A percentile compares a stretch with the other conserved stretches of the same genome.
Evolutionary conservation across 2,797 vertebrate species (phyloP).

Genomic region (Podarcis lilfordi): DNA sequence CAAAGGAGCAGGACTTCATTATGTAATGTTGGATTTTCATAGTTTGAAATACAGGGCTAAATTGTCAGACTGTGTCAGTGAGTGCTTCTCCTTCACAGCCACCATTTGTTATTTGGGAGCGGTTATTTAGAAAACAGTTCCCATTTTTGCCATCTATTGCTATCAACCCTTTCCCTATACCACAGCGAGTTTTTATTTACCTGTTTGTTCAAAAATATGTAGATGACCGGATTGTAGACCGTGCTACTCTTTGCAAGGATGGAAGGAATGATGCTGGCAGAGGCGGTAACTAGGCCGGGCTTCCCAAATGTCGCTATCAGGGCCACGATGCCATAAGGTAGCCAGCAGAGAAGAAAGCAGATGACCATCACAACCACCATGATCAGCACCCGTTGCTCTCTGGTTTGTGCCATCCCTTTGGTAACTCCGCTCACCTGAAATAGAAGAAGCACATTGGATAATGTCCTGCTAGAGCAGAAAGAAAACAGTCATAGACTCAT

Average conservation of each 20-base stretch:
- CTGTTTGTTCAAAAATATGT: conserved; percentile 88
- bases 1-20: not conserved
- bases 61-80: not conserved
- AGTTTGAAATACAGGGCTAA: not conserved
- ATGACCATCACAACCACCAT: conserved; percentile 84
- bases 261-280: conserved; percentile 82
- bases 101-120: not conserved
- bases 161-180: accelerated
- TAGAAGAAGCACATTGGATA: conserved; percentile 4
- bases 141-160: not conserved
- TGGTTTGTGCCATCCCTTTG: conserved; percentile 60
- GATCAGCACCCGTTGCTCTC: conserved; percentile 80
- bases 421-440: conserved; percentile 75
- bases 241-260: conserved; percentile 86
- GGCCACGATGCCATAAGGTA: conserved; percentile 82
- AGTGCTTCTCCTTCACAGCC: not conserved
- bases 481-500: no score
- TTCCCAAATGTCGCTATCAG: conserved; percentile 81
- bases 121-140: not conserved
- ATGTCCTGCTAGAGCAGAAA: not conserved
- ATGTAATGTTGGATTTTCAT: not conserved
- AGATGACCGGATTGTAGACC: conserved; percentile 84
- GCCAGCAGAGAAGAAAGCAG: conserved; percentile 86
- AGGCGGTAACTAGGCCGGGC: conserved; percentile 73
- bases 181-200: conserved; percentile 61